These are phyloP conservation scores for Phyllotreta cruciferae DNA, from an alignment of 2,888 invertebrate species.

Conservation along the genomic window DNA sequence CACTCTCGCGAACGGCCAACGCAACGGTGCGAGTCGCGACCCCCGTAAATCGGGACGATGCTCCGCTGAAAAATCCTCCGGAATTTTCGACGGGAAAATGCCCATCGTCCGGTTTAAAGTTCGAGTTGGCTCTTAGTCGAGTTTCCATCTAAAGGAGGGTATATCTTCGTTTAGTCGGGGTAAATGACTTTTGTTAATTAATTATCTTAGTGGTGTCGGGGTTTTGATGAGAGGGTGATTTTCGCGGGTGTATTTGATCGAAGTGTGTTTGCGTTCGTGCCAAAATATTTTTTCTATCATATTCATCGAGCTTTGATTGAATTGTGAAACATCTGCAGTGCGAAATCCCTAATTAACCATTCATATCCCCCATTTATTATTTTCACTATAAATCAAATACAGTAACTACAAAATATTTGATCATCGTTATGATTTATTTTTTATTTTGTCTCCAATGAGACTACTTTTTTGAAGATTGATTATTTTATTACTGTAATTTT, in stretches of 20 bases:
- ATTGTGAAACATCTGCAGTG: conserved; percentile 45
- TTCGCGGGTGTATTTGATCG: neutral
- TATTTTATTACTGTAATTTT: too few species aligned
- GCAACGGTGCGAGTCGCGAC: conserved; percentile 37
- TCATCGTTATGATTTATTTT: too few species aligned
- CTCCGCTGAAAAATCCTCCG: conserved; percentile 13
- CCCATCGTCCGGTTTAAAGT: conserved; percentile 23
- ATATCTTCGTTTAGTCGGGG: conserved; percentile 45
- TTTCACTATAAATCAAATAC: too few species aligned
- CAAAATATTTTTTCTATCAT: neutral
- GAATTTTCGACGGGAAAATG: conserved; percentile 31
- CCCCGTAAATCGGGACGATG: conserved; percentile 28
- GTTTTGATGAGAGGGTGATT: neutral
- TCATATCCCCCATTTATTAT: neutral
- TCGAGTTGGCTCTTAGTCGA: conserved; percentile 38
- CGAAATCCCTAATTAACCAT: conserved; percentile 39
- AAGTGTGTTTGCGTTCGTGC: neutral
- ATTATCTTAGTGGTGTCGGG: conserved; percentile 15
- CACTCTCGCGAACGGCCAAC: conserved; percentile 39
- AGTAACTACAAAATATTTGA: too few species aligned
- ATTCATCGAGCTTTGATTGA: conserved; percentile 8
- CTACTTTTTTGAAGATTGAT: too few species aligned
- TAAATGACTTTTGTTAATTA: conserved; percentile 42
- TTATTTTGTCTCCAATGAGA: neutral
- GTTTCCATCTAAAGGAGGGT: conserved; percentile 19